phyloP scores from a whole-genome alignment of 2,113 vertebrate species.

The Uropsilus gracilis region DNA sequence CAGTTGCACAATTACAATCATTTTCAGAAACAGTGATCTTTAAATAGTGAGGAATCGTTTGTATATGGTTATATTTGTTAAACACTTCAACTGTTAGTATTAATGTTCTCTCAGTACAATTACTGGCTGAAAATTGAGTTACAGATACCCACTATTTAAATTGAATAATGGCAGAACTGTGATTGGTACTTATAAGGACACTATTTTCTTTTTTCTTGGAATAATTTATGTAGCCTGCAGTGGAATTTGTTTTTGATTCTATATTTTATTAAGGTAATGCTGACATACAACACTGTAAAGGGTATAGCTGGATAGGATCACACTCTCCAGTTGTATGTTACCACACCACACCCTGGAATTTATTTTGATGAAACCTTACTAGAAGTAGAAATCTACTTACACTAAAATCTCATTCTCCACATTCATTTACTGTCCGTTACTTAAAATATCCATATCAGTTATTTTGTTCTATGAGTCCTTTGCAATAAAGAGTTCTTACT shows the following conservation, averaged over 20 bases:
- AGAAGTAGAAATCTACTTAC: neutral
- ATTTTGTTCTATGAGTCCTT: conserved; percentile 2
- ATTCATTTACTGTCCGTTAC: neutral
- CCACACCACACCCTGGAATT: neutral
- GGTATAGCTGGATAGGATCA: no score
- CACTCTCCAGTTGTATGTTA: no score
- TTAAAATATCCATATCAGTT: neutral
- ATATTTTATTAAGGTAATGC: no score
- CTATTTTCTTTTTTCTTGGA: conserved; percentile 29
- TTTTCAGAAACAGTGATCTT: conserved; percentile 24
- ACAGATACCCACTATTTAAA: conserved; percentile 3
- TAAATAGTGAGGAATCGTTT: neutral
- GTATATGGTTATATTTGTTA: neutral
- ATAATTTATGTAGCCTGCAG: conserved; percentile 15
- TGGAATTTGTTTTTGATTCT: neutral
- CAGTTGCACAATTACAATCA: neutral
- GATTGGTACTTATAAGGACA: neutral
- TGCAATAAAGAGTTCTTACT: neutral
- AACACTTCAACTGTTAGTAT: neutral
- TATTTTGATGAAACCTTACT: conserved; percentile 34
- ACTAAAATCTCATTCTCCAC: neutral
- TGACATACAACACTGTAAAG: no score
- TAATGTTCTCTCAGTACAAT: neutral
- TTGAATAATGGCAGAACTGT: neutral
- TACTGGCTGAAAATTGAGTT: neutral